Percentiles rank a stretch among this genome's conserved stretches.
phyloP scores from a whole-genome alignment of 2,797 vertebrate species.

The Acridotheres tristis region DNA sequence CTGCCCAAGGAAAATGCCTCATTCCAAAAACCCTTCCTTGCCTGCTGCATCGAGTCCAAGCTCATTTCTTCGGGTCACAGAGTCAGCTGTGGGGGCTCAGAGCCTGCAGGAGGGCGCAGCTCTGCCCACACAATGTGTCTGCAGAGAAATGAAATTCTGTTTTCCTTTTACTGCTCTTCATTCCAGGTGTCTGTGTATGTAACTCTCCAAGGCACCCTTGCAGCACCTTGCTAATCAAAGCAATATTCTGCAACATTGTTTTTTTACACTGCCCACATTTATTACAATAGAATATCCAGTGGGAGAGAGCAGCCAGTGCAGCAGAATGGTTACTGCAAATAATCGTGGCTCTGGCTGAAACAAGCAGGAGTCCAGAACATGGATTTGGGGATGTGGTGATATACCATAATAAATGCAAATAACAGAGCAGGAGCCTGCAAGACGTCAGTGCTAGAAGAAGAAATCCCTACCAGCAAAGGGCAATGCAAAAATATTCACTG shows the following conservation, averaged over 20 bases:
- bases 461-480: not conserved
- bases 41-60: not conserved
- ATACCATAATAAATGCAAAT: not conserved
- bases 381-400: not conserved
- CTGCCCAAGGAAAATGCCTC: not conserved
- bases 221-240: not conserved
- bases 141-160: not conserved
- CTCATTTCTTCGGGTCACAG: not conserved
- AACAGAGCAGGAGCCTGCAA: not conserved
- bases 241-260: not conserved
- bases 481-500: not conserved
- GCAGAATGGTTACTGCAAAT: not conserved
- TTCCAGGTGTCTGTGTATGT: fast-evolving
- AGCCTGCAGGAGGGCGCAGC: not conserved
- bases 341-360: not conserved
- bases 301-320: not conserved
- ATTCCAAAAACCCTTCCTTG: not conserved
- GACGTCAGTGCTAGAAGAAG: not conserved
- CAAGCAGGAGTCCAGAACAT: not conserved
- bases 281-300: not conserved
- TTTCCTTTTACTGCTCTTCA: not conserved
- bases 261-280: not conserved
- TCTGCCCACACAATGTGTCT: not conserved
- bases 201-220: not conserved
- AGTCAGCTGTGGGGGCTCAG: not conserved